Base-by-base conservation (phyloP, 2,113 vertebrate species). In the Scytalopus superciliaris region DNA sequence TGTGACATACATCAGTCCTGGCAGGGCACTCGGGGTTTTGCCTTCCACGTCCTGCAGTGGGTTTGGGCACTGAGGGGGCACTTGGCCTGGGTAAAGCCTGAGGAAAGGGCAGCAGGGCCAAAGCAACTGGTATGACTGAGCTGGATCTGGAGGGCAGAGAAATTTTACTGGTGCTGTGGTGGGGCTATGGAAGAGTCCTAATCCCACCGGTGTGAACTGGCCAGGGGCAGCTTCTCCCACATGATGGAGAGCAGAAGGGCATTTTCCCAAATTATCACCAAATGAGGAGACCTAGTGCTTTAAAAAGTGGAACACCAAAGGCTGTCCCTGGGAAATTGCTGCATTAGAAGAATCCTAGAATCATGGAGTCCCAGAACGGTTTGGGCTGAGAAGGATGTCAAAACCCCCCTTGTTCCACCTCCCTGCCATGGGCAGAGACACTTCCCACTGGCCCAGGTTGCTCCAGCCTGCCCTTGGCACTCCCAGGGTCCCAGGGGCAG, bases 51-150 rank as follows among this genome's bases (percentile, higher is more conserved):
- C 66, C 59, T 59, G 67, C 57, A 33, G 60, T 72, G 39, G 69
- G 82, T 89, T 95, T 49, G 40, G 86, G 3, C 28, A 68, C 82
- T 25, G 42, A 87, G 72, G 87, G 39, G 78, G 94, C 45, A 22
- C 84, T 89, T 80, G 75, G 87, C 83, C 82, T 30, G 23, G 10
- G 67, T 66, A 91, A 89, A 96, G 87, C 83, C 82, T 33, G 23
- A 12, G 68, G 63, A 91, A 87, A 96, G 92, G 47, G 84, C 80
- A 86, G 44, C 19, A 83, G 89, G n/a, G n/a, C n/a, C n/a, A n/a
- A n/a, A n/a, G n/a, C n/a, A 94, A 91, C 93, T 87, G 64, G 95
- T 89, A 97, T 45, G 75, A 64, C 94, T 92, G 93, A 96, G 84
- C 86, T 66, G 59, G 93, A 93, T 87, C 64, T 19, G 82, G 96